Evolutionary conservation across 2,797 vertebrate species (phyloP), one percentile per base, ranked within the genome.

Genomic region (Oryzias sinensis): DNA sequence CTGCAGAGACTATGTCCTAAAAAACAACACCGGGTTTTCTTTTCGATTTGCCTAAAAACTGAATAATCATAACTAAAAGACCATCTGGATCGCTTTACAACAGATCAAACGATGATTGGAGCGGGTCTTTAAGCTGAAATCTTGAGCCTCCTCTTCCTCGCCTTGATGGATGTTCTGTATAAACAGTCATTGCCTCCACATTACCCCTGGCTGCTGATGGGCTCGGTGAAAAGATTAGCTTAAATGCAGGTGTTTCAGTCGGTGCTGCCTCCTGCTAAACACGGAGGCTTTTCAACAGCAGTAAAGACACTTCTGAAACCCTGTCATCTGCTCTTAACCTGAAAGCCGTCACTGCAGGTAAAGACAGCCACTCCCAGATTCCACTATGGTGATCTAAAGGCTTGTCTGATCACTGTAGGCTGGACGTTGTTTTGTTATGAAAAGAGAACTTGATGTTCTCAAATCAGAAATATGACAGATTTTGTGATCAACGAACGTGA

Each of bases 191-290:
- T 22, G 62, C 53, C 9, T 64, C 55, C 22, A 25, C 65, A 54
- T 57, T 25, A 16, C 18, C 27, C 18, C 52, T 15, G 68, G 7
- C 48, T 46, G 29, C 48, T 46, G 62, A 54, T 14, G 6, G 49
- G 64, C 70, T 76, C 64, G 60, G 61, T 14, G 16, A 20, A 40
- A 27, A 57, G 74, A 76, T 85, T 72, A 84, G 37, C 29, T 16
- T 45, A 3, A 37, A 52, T 69, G 77, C 84, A 81, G 82, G 81
- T 84, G 84, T 79, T 82, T 81, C 78, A 87, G 82, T 75, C 72
- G 70, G 60, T 44, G 48, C 17, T 55, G 70, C 55, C 52, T 57
- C 56, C 65, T 56, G 49, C 43, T 67, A 45, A 29, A 50, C 14
- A 47, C 57, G 27, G 20, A 27, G 62, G 57, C 47, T 69, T 71